Evolutionary conservation across 92 coral and sea anemone genomes (phyloP), one percentile per base, ranked within the genome.

Genomic region (Epizoanthus ramosus): DNA sequence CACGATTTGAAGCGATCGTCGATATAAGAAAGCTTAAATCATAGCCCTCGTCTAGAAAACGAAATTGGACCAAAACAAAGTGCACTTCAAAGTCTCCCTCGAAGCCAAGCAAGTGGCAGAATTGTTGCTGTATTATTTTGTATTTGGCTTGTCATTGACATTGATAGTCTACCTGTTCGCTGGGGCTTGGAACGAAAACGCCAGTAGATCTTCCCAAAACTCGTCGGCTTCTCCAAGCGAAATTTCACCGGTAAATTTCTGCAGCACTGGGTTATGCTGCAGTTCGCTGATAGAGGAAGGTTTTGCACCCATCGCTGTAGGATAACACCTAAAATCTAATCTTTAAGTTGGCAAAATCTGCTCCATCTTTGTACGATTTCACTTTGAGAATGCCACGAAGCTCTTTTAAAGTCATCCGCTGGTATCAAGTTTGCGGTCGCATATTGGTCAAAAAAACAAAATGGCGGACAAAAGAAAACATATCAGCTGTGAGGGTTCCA

Each of bases 231-330:
- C 92, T 56, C 90, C 88, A n/a, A 96, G 85, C 19, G 92, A 79
- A 37, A 80, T 70, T 25, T 88, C 90, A 15, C 98, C 98, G 37
- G 97, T 94, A 67, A 96, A 85, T 65, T 87, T 90, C 86, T 93
- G 95, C 33, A 96, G 92, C 68, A 96, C 94, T 28, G 95, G 88
- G 59, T 96, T 96, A 75, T 96, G 96, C 76, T 96, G 95, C 31
- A 96, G 87, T 66, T 96, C 99, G 69, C 97, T 96, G 24, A 96
- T 87, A 25, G 99, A 96, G 53, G 99, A 96, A 75, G 99, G 99
- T 79, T 89, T 93, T 35, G 98, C 98, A 56, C 99, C 99, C 99
- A 96, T 96, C 33, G 21, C 25, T 65, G 39, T 39, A 43, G 58
- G 71, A 63, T 33, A 39, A 17, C 43, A 37, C 58, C 82, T 16